Evolutionary conservation across 2,113 vertebrate genomes (phyloP).

Genomic region (Pantherophis guttatus): DNA sequence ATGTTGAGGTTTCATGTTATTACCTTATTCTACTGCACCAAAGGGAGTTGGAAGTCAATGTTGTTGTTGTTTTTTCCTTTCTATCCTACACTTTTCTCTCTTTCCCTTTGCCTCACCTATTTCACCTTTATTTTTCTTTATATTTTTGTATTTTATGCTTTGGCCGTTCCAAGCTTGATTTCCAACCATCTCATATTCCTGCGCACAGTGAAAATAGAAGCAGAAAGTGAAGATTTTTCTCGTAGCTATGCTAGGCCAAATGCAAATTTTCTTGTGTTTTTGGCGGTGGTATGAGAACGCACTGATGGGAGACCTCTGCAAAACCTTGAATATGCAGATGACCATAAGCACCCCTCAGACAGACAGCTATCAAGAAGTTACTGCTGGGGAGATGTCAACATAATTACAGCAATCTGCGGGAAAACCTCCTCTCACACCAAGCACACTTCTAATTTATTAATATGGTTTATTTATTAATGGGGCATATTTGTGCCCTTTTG

Average conservation of each 20-base stretch:
- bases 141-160: too few species aligned
- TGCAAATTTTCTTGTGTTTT: not conserved
- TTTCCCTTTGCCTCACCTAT: too few species aligned
- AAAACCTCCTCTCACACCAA: not conserved
- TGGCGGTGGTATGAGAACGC: not conserved
- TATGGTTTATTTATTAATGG: constrained; percentile 2
- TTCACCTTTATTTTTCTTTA: too few species aligned
- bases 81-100: too few species aligned
- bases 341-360: not conserved
- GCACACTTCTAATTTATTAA: constrained; percentile 6
- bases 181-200: not conserved
- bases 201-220: not conserved
- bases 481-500: not conserved
- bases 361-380: constrained; percentile 23
- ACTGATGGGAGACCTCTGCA: not conserved
- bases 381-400: not conserved
- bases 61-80: too few species aligned
- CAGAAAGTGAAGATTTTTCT: not conserved
- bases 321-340: not conserved
- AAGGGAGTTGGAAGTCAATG: too few species aligned
- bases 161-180: too few species aligned
- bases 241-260: not conserved
- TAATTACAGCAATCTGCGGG: not conserved
- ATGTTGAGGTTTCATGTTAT: too few species aligned
- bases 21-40: too few species aligned